Percentiles rank a stretch among this genome's conserved stretches.
Conservation (phyloP, 2,888 invertebrate species). For the Agrotis ipsilon region DNA sequence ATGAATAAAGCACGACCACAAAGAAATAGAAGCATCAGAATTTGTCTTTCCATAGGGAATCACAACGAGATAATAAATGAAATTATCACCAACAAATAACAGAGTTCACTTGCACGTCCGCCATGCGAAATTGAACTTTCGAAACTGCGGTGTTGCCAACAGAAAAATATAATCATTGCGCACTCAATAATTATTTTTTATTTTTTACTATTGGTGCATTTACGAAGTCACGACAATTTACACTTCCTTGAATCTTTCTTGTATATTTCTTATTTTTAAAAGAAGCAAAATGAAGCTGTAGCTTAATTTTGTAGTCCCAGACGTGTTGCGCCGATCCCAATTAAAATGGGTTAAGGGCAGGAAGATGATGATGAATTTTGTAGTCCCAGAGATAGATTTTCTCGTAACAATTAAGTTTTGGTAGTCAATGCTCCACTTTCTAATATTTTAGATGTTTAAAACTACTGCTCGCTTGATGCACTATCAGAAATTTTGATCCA, state of each 20-base stretch:
- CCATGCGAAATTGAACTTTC: constrained; percentile 92
- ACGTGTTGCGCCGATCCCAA: too few relatives aligned
- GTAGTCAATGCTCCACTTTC: too few relatives aligned
- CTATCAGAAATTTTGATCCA: too few relatives aligned
- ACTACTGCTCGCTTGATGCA: too few relatives aligned
- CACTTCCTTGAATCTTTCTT: background rate
- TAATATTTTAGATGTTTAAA: too few relatives aligned
- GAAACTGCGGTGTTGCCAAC: constrained; percentile 86
- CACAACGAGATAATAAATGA: constrained; percentile 85
- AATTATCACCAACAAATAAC: constrained; percentile 90
- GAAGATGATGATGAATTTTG: too few relatives aligned
- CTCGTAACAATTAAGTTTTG: too few relatives aligned
- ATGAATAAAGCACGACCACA: constrained; percentile 90
- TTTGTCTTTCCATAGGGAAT: constrained; percentile 90
- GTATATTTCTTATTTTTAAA: too few relatives aligned
- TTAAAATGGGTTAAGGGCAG: too few relatives aligned
- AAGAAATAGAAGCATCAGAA: constrained; percentile 87
- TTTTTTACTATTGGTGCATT: constrained; percentile 61
- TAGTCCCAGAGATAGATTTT: too few relatives aligned
- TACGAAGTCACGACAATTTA: constrained; percentile 62
- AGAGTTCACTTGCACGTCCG: constrained; percentile 89
- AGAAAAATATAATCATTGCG: constrained; percentile 68
- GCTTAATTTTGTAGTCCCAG: too few relatives aligned
- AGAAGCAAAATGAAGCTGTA: too few relatives aligned
- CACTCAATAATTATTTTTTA: constrained; percentile 49